Base-by-base conservation (phyloP, 2,113 vertebrate genomes). In the Fulica atra region DNA sequence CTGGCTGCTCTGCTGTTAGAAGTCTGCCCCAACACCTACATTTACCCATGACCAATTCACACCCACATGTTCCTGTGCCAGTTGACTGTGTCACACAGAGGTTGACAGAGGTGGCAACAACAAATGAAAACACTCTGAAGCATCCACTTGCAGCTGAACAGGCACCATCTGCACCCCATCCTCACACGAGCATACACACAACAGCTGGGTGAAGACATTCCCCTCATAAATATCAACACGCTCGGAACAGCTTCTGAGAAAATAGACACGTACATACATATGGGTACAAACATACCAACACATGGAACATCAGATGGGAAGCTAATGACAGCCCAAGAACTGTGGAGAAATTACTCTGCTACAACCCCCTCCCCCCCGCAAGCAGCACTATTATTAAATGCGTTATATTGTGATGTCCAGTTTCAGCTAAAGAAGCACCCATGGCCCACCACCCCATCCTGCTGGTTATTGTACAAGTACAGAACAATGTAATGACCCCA, bases 51-150 rank as follows among this genome's bases (percentile, higher is more conserved):
- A 31, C 57, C 61, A 16, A 1, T 64, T 76, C 88, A 61, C 69
- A 60, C 19, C 53, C n/a, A 31, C 48, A 9, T 19, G 10, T 60
- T 68, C 26, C 5, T 38, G 23, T 57, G 63, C 57, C 70, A 76
- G 31, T 24, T 42, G 66, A 13, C 48, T 17, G 10, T 10, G 2
- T 69, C 68, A 44, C 56, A 36, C 0, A 0, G 54, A 33, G 42
- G 77, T 0, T 0, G 8, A 5, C 0, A 46, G 42, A 77, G 28
- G 9, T n/a, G 74, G 36, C 11, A 48, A 70, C 24, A 86, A 50
- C 46, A 63, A 71, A 63, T 28, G 42, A 36, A 88, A 77, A 24
- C 15, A n/a, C 31, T 85, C 76, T 19, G 17, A 86, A 77, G 44
- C 51, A 21, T 56, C 66, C n/a, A 8, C 44, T 71, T 23, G 53